Evolutionary conservation across 2,113 vertebrate genomes (phyloP).

Genomic region (Heliornis fulica): DNA sequence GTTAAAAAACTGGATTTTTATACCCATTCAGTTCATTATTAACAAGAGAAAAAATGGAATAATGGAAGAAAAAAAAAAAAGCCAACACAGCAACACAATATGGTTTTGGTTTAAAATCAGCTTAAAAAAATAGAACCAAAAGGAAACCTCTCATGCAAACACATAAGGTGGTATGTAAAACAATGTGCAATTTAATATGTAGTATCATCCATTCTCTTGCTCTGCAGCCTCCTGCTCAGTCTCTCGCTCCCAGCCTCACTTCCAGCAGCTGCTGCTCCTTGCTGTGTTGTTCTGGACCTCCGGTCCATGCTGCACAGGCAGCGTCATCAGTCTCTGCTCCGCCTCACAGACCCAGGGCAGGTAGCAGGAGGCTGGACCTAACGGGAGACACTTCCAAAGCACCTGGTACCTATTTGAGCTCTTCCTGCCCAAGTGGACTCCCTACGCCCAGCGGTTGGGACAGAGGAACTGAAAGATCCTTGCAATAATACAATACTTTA

Average conservation of each 20-base stretch:
- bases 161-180: conserved; percentile 85
- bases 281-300: neutral
- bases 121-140: conserved; percentile 80
- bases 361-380: conserved; percentile 42
- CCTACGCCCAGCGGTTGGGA: neutral
- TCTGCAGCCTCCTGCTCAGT: conserved; percentile 32
- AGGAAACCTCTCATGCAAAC: conserved; percentile 83
- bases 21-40: conserved; percentile 77
- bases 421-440: conserved; percentile 69
- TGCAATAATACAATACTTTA: conserved; percentile 63
- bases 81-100: conserved; percentile 77
- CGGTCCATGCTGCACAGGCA: neutral
- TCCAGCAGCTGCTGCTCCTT: conserved; percentile 48
- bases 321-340: neutral
- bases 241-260: conserved; percentile 54
- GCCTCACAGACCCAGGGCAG: neutral
- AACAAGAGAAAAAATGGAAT: conserved; percentile 72
- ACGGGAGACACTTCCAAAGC: neutral
- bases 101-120: conserved; percentile 81
- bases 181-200: conserved; percentile 89
- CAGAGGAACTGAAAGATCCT: conserved; percentile 67
- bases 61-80: conserved; percentile 21
- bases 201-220: conserved; percentile 82
- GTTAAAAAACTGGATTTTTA: conserved; percentile 75
- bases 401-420: conserved; percentile 62